Evolutionary conservation across 2,113 vertebrate genomes (phyloP), one percentile per base, ranked within the genome.

Genomic region (Aplodontia rufa): DNA sequence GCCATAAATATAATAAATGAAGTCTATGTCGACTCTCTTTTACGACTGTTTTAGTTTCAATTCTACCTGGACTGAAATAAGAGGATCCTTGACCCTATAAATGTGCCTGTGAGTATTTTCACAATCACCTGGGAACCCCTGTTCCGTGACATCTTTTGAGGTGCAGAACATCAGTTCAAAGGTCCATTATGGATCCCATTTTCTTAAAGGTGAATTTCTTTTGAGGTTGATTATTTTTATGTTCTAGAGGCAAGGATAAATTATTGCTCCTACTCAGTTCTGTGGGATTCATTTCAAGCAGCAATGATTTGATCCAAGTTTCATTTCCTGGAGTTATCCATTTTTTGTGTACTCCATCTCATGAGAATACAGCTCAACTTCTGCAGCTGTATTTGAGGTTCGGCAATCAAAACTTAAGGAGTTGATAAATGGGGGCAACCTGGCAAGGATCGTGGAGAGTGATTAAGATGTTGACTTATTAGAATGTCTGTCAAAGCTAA

Each of bases 321-420:
- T 96, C 42, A 87, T 92, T 95, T 96, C 93, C 66, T 92, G 69
- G 28, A 76, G 68, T 90, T 92, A 84, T 68, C n/a, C 64, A 0
- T 40, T 95, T 97, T 85, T 88, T 64, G 17, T 87, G 7, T 64
- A 28, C 66, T 92, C 37, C 80, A n/a, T 68, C 84, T 85, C 92
- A 53, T 76, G 47, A 93, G 47, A 87, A 53, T 53, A 45, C 30
- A 95, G n/a, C 42, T 87, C 66, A 92, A 47, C 51, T 66, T 90
- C 47, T 95, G 93, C 47, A 68, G 47, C 58, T 84, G 40, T 40
- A 30, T 49, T 80, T 96, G 92, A 89, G 45, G 22, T 76, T 87
- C 97, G 81, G 80, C 72, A 55, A 92, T 51, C 35, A 55, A 75
- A 90, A 81, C 14, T 37, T 71, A n/a, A 68, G 45, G 37, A 84